Conservation (phyloP, 92 coral and sea anemone species). For the Anthopleura xanthogrammica region DNA sequence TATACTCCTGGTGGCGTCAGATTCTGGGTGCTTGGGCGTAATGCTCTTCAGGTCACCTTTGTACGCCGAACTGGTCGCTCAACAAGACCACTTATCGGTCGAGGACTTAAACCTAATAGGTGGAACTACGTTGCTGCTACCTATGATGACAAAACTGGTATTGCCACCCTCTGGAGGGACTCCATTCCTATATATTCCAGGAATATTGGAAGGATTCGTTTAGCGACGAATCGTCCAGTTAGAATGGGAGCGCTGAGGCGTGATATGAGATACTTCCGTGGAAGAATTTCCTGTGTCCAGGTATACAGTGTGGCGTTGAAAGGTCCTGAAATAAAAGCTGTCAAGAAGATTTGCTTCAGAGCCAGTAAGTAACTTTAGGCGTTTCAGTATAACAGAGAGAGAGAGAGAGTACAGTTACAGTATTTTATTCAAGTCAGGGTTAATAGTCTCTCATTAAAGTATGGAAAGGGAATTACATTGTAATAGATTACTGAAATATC, state of each 20-base stretch:
- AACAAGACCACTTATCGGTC: slow-evolving; percentile 48
- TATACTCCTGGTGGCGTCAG: slow-evolving; percentile 66
- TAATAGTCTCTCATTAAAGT: no score
- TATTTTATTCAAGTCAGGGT: no score
- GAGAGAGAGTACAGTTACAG: no score
- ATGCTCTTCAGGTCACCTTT: slow-evolving; percentile 50
- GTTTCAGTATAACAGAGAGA: neutral
- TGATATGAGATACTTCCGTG: slow-evolving; percentile 72
- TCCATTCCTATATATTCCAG: slow-evolving; percentile 51
- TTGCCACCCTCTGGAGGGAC: slow-evolving; percentile 59
- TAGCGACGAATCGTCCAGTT: slow-evolving; percentile 68
- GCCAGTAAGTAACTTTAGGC: slow-evolving; percentile 40
- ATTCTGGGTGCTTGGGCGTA: slow-evolving; percentile 59
- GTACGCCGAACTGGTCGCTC: slow-evolving; percentile 62
- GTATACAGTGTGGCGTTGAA: slow-evolving; percentile 62
- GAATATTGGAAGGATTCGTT: slow-evolving; percentile 55
- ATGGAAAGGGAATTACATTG: neutral
- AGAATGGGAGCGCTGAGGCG: slow-evolving; percentile 68
- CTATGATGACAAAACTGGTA: slow-evolving; percentile 53
- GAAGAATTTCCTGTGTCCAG: slow-evolving; percentile 64
- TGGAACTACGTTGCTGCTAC: slow-evolving; percentile 73
- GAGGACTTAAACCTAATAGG: slow-evolving; percentile 36
- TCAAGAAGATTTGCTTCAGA: slow-evolving; percentile 61
- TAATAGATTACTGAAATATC: neutral
- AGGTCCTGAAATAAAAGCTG: slow-evolving; percentile 56